Percentiles rank a stretch among this genome's conserved stretches.
phyloP scores from a whole-genome alignment of 2,888 invertebrate species.

The Drosophila mulleri region DNA sequence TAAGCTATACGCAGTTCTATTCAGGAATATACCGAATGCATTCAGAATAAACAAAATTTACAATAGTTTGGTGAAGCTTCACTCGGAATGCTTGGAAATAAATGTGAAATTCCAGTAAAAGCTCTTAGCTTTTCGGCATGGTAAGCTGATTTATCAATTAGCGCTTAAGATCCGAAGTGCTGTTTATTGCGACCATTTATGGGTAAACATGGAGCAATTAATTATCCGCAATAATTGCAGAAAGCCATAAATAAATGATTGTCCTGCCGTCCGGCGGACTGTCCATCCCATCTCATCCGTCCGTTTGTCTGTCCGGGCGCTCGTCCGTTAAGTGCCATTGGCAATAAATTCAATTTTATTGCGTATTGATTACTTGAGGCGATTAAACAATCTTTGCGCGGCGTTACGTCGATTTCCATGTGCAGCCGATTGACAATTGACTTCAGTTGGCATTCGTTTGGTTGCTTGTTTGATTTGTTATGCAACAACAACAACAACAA shows the following conservation, averaged over 20 bases:
- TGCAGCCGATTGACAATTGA: constrained; percentile 11
- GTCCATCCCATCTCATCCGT: not conserved
- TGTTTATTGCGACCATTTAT: constrained; percentile 16
- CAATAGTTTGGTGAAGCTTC: not conserved
- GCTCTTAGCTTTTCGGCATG: not conserved
- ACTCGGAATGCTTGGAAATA: not conserved
- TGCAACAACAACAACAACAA: constrained; percentile 27
- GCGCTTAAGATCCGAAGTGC: constrained; percentile 26
- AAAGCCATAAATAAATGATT: constrained; percentile 21
- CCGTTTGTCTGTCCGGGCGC: not conserved
- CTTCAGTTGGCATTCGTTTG: constrained; percentile 2
- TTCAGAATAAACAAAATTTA: too few species aligned
- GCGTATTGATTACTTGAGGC: constrained; percentile 15
- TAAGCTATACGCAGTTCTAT: too few species aligned
- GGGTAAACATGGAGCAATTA: constrained; percentile 24
- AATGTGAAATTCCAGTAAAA: not conserved
- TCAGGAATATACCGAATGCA: too few species aligned
- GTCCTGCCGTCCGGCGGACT: not conserved
- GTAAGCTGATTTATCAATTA: constrained; percentile 11
- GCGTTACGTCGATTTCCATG: not conserved
- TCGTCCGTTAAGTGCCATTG: constrained; percentile 9
- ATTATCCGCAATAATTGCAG: constrained; percentile 25
- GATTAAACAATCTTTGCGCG: constrained; percentile 25
- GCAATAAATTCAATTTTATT: constrained; percentile 23
- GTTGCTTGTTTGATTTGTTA: constrained; percentile 69